phyloP scores from a whole-genome alignment of 37 sponge, comb jelly and placozoan species.

The Oscarella lobularis region DNA sequence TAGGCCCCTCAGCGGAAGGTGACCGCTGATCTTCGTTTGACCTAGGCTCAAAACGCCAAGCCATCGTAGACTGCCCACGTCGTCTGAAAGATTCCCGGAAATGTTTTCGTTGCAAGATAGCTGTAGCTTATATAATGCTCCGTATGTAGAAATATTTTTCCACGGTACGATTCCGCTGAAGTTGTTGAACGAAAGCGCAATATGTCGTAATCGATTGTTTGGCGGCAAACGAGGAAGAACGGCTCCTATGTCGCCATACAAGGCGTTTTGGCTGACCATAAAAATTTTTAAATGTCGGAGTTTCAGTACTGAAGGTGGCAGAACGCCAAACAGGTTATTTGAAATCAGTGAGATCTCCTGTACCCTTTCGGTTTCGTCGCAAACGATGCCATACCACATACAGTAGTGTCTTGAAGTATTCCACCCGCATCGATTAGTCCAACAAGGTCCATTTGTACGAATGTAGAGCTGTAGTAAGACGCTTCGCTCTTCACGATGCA shows the following conservation, averaged over 20 bases:
- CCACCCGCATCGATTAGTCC: conserved; percentile 7
- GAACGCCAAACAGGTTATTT: background rate
- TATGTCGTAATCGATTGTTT: background rate
- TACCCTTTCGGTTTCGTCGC: background rate
- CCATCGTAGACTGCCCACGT: background rate
- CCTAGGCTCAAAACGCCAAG: background rate
- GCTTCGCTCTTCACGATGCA: too few species aligned
- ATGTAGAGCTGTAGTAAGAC: too few species aligned
- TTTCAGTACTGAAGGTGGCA: background rate
- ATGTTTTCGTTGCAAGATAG: background rate
- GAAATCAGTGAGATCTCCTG: background rate
- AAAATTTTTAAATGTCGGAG: background rate
- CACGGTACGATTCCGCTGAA: background rate
- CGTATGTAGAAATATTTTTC: background rate
- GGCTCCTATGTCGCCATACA: background rate
- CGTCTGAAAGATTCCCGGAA: background rate
- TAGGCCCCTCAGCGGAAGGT: background rate
- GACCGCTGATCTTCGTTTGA: background rate
- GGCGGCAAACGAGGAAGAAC: background rate
- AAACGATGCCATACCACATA: conserved; percentile 14
- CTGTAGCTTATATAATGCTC: background rate
- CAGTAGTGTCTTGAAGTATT: background rate
- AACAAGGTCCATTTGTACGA: background rate
- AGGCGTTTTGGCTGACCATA: background rate
- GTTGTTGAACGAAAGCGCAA: background rate